Evolutionary conservation across 2,888 invertebrate species (phyloP).

Genomic region (Julus scanicus): DNA sequence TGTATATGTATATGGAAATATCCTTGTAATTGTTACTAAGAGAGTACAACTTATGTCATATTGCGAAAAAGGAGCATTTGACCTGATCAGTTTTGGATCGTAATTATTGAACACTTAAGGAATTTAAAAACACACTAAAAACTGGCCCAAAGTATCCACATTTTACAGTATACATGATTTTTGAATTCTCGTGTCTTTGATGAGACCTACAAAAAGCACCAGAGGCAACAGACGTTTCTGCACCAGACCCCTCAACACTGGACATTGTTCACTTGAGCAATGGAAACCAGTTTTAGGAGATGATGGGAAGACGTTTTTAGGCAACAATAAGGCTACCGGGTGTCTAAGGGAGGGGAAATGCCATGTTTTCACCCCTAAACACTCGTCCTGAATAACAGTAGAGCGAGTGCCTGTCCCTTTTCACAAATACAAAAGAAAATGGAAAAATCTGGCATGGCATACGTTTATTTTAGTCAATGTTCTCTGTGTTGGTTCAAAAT

Average conservation of each 20-base stretch:
- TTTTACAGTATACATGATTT: too few species aligned
- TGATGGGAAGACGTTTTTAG: slow-evolving; percentile 1
- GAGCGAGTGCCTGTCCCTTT: not conserved
- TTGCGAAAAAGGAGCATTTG: too few species aligned
- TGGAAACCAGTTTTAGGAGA: not conserved
- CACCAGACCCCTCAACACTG: not conserved
- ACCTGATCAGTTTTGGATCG: too few species aligned
- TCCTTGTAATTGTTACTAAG: too few species aligned
- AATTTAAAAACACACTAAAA: too few species aligned
- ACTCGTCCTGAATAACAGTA: not conserved
- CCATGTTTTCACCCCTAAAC: not conserved
- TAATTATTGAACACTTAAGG: too few species aligned
- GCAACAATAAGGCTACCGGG: slow-evolving; percentile 23
- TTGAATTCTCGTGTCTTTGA: too few species aligned
- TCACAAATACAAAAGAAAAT: not conserved
- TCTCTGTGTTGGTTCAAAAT: too few species aligned
- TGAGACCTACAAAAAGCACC: not conserved
- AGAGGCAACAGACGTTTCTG: not conserved
- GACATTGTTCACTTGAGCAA: not conserved
- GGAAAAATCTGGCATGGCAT: not conserved
- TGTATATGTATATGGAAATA: too few species aligned
- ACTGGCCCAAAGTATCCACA: too few species aligned
- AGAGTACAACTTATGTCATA: too few species aligned
- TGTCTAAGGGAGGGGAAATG: not conserved
- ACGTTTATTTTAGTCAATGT: not conserved